These are phyloP conservation scores for Torymus texanus DNA, from an alignment of 2,888 invertebrate genomes.

Conservation along the genomic window DNA sequence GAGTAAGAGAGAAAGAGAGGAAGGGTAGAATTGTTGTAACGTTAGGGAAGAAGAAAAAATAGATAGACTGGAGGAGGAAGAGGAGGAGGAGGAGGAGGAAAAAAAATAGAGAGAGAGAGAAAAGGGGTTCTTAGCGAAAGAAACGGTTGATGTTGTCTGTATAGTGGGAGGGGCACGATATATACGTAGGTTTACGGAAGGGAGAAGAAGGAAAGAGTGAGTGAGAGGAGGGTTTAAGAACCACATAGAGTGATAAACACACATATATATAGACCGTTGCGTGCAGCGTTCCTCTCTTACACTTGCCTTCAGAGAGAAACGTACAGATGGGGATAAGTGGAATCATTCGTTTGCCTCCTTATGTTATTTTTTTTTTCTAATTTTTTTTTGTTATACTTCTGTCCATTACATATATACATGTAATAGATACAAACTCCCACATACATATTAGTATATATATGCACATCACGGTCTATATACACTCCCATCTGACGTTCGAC, in stretches of 20 bases:
- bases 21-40: background rate
- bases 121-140: too few species aligned
- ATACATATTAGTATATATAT: too few species aligned
- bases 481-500: too few species aligned
- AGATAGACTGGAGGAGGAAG: background rate
- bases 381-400: background rate
- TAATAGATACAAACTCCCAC: too few species aligned
- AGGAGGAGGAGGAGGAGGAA: too few species aligned
- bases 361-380: background rate
- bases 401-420: too few species aligned
- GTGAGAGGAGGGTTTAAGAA: background rate
- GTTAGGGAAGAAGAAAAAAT: too few species aligned
- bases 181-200: background rate
- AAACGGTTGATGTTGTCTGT: too few species aligned
- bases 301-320: background rate
- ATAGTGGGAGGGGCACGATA: too few species aligned
- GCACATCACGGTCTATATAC: too few species aligned
- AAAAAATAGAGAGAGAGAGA: too few species aligned
- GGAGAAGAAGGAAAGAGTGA: background rate
- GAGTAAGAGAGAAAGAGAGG: too few species aligned
- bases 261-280: constrained; percentile 3
- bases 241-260: constrained; percentile 36
- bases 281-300: constrained; percentile 12
- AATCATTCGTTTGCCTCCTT: constrained; percentile 36
- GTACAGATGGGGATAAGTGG: constrained; percentile 21